Evolutionary conservation across 1,140 invertebrate species (phyloP), one percentile per base, ranked within the genome.

Genomic region (Chelonus insularis): DNA sequence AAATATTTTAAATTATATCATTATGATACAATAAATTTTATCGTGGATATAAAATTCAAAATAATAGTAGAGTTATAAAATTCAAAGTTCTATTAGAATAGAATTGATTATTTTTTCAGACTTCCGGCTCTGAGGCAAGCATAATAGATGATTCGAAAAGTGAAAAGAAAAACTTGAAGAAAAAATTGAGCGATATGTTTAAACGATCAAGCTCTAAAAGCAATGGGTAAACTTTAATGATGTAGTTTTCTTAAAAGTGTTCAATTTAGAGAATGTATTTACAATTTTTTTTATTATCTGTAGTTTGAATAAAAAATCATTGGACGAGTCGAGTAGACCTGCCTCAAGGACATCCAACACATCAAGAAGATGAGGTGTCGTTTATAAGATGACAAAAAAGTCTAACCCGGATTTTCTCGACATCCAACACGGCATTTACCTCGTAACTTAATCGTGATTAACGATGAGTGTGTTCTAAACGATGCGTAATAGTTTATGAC

Each of bases 121-220:
- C 88, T 76, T 91, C 89, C 8, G 90, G 89, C 68, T 92, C 91
- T 0, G 91, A 93, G 66, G 84, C 91, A 63, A 91, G 89, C 70
- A 83, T 89, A 25, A 85, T 85, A 16, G 88, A 88, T 57, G 84
- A 65, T 1, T 23, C 84, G 63, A 83, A 83, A 71, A 79, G 80
- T 20, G 90, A 89, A 72, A 91, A 90, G 77, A 87, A 87, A 72
- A 88, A 92, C 79, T 77, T 94, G 48, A 89, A 90, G 71, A 91
- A 90, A 48, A 86, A 91, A 67, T 80, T 95, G 14, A 89, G 90
- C 1, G 91, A 88, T 52, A 91, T 95, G 81, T 94, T 95, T 68
- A 91, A 88, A 75, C 86, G 90, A 65, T 16, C 12, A 16, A 83
- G 86, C 67, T 88, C 86, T 5, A 84, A 88, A 65, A 87, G 85